Base-by-base conservation (phyloP, 2,797 vertebrate genomes). In the Craterocephalus amniculus region DNA sequence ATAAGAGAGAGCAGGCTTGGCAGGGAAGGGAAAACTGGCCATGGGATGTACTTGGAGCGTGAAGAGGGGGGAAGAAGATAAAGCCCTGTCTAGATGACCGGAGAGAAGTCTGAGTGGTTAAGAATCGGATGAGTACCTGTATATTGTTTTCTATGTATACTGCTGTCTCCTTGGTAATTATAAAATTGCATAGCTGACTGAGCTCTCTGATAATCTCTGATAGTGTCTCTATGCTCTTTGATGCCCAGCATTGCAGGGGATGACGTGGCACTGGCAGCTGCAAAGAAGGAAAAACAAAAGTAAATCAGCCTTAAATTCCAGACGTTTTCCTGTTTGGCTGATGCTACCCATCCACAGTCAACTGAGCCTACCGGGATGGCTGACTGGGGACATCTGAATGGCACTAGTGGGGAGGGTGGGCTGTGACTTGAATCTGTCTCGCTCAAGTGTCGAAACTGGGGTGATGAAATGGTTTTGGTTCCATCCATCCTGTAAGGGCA, bases 401-500 rank as follows among this genome's bases (percentile, higher is more conserved):
- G 94, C 95, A 76, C 92, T 93, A 81, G 96, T 97, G 68, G 96
- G 95, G 79, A 99, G 92, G 13, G 95, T 95, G 73, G 98, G 97
- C 88, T 99, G 97, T 27, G 98, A 99, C 83, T 96, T 98, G 93
- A 98, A 99, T 84, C 96, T 88, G 74, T 99, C 97, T 71, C 97
- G 93, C 82, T 99, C 98, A 48, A 99, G 92, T 10, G 97, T 99
- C 14, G 97, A 98, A 58, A 97, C 96, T 0, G 98, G 98, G 35
- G 97, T 99, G 87, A 99, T 95, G 92, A 99, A 99, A 90, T 99
- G 97, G 94, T 97, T 98, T 90, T 99, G 98, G 94, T 96, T 99
- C 98, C 98, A 99, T 78, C 98, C 98, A 32, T 99, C 97, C 98
- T 99, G 86, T 73, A 6, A 3, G 31, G 7, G 29, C 32, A 65